Percentiles rank a stretch among this genome's conserved stretches.
phyloP scores from a whole-genome alignment of 2,113 vertebrate genomes.

The Phyllostomus hastatus region DNA sequence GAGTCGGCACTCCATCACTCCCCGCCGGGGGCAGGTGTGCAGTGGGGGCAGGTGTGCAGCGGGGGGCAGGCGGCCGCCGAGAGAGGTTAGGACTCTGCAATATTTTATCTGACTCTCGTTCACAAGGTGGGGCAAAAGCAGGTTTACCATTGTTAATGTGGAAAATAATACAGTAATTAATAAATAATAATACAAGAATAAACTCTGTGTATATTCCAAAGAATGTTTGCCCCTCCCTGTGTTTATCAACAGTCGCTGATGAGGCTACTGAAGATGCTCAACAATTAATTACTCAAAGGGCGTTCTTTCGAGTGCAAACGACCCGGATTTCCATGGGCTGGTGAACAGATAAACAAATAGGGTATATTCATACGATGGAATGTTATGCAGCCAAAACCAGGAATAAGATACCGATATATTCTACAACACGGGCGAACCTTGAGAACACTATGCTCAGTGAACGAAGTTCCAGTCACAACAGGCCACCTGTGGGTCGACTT shows the following conservation, averaged over 20 bases:
- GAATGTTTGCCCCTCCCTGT: background rate
- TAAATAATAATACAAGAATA: background rate
- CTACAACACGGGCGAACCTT: background rate
- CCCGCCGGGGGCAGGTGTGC: background rate
- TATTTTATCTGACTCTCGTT: background rate
- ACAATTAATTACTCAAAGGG: background rate
- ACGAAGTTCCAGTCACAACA: background rate
- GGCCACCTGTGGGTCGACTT: background rate
- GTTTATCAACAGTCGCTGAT: background rate
- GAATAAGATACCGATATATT: background rate
- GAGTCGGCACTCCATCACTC: background rate
- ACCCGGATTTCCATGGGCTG: background rate
- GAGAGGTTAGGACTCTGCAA: background rate
- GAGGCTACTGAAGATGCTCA: background rate
- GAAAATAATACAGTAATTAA: background rate
- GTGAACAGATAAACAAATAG: background rate
- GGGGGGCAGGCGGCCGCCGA: background rate
- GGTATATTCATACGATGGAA: background rate
- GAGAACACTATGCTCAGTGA: background rate
- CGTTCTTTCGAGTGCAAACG: background rate
- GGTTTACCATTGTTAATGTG: background rate
- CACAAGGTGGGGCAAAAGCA: background rate
- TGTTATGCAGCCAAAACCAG: background rate
- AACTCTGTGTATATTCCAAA: background rate
- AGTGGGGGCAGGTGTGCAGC: rapidly evolving